These are phyloP conservation scores for Pangasius djambal DNA, from an alignment of 2,797 vertebrate genomes.

Conservation along the genomic window DNA sequence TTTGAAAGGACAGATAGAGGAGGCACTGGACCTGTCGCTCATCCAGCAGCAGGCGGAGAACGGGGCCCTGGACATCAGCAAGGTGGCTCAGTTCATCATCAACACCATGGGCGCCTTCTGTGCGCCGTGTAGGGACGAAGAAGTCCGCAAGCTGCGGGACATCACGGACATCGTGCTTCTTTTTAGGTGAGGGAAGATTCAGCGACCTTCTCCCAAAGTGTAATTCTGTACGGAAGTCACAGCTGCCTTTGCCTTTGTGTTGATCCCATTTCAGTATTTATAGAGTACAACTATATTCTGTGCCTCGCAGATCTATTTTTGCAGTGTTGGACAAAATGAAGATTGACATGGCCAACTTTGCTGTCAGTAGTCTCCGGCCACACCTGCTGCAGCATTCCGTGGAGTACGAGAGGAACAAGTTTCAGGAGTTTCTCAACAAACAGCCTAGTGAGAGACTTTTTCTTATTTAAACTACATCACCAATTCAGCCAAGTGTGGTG, in stretches of 20 bases:
- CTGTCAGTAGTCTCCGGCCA: conserved; percentile 89
- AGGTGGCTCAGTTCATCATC: conserved; percentile 87
- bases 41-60: conserved; percentile 97
- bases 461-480: background rate
- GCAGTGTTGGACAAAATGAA: conserved; percentile 95
- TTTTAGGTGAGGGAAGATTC: conserved; percentile 81
- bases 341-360: conserved; percentile 97
- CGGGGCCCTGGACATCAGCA: conserved; percentile 85
- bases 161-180: conserved; percentile 86
- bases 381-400: conserved; percentile 96
- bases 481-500: background rate
- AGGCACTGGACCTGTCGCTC: conserved; percentile 88
- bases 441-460: conserved; percentile 85
- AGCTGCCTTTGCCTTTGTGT: background rate
- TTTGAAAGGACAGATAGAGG: conserved; percentile 85
- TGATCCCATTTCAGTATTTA: background rate
- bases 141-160: conserved; percentile 85
- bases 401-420: conserved; percentile 95
- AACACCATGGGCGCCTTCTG: conserved; percentile 93
- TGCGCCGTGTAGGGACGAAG: conserved; percentile 88
- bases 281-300: background rate
- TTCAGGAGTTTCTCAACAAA: conserved; percentile 92
- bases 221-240: background rate
- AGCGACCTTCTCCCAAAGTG: background rate
- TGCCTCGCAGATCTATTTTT: conserved; percentile 85